These are phyloP conservation scores for Leptobrachium leishanense DNA, from an alignment of 2,113 vertebrate genomes.

Conservation along the genomic window DNA sequence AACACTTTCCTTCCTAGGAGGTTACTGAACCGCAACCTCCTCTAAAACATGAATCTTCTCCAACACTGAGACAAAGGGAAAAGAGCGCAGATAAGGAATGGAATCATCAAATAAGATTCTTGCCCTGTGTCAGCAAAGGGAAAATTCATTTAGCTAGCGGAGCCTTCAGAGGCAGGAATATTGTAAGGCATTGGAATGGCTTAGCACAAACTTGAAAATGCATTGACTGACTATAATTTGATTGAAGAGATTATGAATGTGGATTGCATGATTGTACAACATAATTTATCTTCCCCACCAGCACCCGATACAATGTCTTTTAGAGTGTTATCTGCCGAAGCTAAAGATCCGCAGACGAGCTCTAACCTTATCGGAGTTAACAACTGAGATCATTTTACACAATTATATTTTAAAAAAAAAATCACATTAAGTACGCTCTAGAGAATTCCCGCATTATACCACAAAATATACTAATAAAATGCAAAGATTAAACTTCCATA, in stretches of 20 bases:
- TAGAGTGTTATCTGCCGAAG: slow-evolving; percentile 62
- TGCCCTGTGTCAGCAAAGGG: slow-evolving; percentile 16
- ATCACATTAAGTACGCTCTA: slow-evolving; percentile 43
- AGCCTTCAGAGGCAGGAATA: slow-evolving; percentile 42
- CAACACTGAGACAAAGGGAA: slow-evolving; percentile 48
- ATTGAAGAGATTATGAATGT: slow-evolving; percentile 53
- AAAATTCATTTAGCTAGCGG: slow-evolving; percentile 51
- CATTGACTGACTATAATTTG: slow-evolving; percentile 60
- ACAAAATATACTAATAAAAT: neutral
- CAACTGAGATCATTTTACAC: slow-evolving; percentile 62
- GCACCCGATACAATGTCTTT: slow-evolving; percentile 62
- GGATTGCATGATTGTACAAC: slow-evolving; percentile 53
- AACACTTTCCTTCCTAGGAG: slow-evolving; percentile 10
- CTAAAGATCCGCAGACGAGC: slow-evolving; percentile 61
- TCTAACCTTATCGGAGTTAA: slow-evolving; percentile 61
- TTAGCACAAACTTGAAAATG: slow-evolving; percentile 66
- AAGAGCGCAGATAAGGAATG: slow-evolving; percentile 15
- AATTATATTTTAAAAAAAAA: slow-evolving; percentile 54
- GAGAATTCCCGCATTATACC: slow-evolving; percentile 17
- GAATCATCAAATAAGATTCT: slow-evolving; percentile 55
- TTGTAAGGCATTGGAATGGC: slow-evolving; percentile 58
- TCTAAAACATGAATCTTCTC: slow-evolving; percentile 54
- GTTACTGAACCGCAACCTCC: slow-evolving; percentile 37
- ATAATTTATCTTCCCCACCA: slow-evolving; percentile 60
- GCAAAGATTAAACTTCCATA: neutral